These are phyloP conservation scores for Emys orbicularis DNA, from an alignment of 2,797 vertebrate genomes.

Conservation along the genomic window DNA sequence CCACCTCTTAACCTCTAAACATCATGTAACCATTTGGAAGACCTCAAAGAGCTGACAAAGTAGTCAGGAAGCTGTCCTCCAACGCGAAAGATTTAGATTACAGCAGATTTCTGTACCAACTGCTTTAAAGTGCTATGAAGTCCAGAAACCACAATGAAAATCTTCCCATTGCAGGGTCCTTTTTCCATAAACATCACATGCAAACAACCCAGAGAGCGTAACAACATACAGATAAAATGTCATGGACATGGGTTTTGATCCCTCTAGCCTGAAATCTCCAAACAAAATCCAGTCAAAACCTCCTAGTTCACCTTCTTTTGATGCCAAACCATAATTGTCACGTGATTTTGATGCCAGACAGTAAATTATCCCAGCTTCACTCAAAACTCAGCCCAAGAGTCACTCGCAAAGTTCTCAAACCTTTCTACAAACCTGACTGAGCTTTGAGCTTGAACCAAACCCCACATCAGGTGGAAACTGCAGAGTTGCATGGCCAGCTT, in stretches of 20 bases:
- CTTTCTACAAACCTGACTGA: not conserved
- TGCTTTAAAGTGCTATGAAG: not conserved
- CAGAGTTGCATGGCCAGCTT: not conserved
- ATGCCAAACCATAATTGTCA: not conserved
- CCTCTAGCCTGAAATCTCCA: not conserved
- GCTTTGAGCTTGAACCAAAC: not conserved
- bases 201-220: not conserved
- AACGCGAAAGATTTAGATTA: not conserved
- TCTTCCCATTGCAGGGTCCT: not conserved
- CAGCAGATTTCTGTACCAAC: too few species aligned
- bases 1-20: constrained; percentile 8
- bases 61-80: not conserved
- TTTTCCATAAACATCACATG: accelerated
- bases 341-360: not conserved
- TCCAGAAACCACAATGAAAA: not conserved
- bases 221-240: accelerated
- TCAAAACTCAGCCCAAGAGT: not conserved
- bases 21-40: constrained; percentile 15
- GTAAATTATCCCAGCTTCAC: not conserved
- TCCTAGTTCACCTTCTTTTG: not conserved
- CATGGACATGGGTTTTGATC: not conserved
- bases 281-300: not conserved
- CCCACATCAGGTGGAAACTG: not conserved
- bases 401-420: not conserved
- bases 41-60: not conserved